phyloP scores from a whole-genome alignment of 2,888 invertebrate genomes.

The Conops quadrifasciatus region DNA sequence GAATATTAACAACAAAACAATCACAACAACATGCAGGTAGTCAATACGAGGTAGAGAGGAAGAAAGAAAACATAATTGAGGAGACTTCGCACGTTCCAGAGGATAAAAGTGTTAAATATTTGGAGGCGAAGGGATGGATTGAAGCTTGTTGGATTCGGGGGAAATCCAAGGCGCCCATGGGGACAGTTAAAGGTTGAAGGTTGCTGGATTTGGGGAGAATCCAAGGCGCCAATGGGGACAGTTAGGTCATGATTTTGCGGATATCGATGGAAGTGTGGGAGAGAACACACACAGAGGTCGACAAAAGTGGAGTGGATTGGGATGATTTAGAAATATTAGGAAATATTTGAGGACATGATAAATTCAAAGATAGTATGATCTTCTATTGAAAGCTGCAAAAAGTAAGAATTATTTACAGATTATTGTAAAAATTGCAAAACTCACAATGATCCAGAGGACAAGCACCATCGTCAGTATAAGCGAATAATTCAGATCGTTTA shows the following conservation, averaged over 20 bases:
- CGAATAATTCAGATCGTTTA: too few relatives aligned
- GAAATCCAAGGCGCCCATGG: too few relatives aligned
- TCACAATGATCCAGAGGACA: not conserved
- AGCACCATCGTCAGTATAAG: not conserved
- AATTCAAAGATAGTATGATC: conserved; percentile 31
- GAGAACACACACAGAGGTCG: not conserved
- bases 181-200: too few relatives aligned
- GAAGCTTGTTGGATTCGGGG: too few relatives aligned
- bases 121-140: not conserved
- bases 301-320: not conserved
- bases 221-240: too few relatives aligned
- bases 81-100: not conserved
- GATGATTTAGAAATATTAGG: not conserved
- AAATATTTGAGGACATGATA: not conserved
- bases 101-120: not conserved
- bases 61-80: not conserved
- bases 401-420: not conserved
- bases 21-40: conserved; percentile 20
- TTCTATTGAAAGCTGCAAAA: conserved; percentile 26
- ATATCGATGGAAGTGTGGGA: not conserved
- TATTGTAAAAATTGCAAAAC: not conserved
- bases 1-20: conserved; percentile 6
- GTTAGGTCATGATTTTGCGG: not conserved
- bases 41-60: not conserved
- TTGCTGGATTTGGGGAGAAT: too few relatives aligned